Conservation (phyloP, 2,888 invertebrate genomes). For the Oeneis ivallda region DNA sequence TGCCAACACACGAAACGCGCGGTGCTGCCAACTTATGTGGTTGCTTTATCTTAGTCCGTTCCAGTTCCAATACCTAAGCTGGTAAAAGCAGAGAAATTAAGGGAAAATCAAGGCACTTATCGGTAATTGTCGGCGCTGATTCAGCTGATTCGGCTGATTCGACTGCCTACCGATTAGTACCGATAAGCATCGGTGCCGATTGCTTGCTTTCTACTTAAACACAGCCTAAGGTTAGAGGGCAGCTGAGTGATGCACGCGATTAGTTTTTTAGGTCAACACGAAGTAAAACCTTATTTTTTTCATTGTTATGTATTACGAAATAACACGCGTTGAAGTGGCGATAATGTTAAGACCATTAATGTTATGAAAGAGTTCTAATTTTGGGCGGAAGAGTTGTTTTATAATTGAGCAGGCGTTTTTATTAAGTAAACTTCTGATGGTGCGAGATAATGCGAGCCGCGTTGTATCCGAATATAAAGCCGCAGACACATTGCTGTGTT, state of each 20-base stretch:
- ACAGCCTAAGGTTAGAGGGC: constrained; percentile 31
- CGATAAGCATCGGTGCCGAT: no score
- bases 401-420: no score
- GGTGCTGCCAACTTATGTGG: no score
- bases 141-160: no score
- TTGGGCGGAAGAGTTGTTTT: neutral
- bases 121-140: no score
- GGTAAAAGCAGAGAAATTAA: no score
- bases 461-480: neutral
- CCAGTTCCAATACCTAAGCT: no score
- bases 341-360: constrained; percentile 7
- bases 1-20: no score
- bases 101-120: no score
- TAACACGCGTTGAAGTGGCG: constrained; percentile 37
- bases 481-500: neutral
- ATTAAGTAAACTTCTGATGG: neutral
- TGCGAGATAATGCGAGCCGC: neutral
- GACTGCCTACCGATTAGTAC: no score
- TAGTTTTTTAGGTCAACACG: constrained; percentile 42
- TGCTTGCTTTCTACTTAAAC: no score
- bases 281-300: constrained; percentile 38
- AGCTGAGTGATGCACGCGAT: constrained; percentile 45
- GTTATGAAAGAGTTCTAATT: neutral
- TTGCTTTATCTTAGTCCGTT: no score
- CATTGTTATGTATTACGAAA: constrained; percentile 38